A percentile compares a stretch with the other conserved stretches of the same genome.
phyloP scores from a whole-genome alignment of 2,113 vertebrate species.

The Sitta europaea region DNA sequence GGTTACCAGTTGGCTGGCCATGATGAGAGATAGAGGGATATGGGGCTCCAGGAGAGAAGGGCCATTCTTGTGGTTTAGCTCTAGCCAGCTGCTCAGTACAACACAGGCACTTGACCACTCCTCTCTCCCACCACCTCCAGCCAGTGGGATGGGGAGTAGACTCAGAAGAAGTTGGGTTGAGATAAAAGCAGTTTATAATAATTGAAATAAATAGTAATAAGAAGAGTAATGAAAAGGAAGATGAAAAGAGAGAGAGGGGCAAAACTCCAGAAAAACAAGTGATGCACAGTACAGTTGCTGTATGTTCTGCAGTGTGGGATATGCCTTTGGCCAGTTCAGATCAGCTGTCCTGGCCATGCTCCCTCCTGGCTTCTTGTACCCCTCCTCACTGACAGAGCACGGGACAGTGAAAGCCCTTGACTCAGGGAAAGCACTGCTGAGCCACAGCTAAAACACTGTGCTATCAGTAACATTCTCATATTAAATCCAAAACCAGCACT shows the following conservation, averaged over 20 bases:
- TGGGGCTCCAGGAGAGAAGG: not conserved
- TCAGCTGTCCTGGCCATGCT: not conserved
- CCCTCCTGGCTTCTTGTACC: not conserved
- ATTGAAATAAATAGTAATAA: not conserved
- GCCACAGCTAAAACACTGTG: not conserved
- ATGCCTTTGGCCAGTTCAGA: not conserved
- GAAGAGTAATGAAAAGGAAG: not conserved
- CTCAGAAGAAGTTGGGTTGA: not conserved
- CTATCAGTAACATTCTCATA: not conserved
- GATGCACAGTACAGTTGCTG: not conserved
- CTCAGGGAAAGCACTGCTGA: not conserved
- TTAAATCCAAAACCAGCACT: not conserved
- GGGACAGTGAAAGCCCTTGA: not conserved
- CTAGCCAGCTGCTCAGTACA: not conserved
- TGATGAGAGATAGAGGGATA: not conserved
- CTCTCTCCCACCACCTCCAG: not conserved
- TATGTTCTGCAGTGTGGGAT: accelerated
- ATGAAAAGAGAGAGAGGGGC: not conserved
- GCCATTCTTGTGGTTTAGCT: not conserved
- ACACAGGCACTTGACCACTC: not conserved
- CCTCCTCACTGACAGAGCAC: not conserved
- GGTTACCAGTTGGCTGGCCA: not conserved
- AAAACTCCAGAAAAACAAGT: not conserved
- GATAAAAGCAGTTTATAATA: not conserved
- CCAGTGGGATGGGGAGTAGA: not conserved